These are phyloP conservation scores for Ryuthela nishihirai DNA, from an alignment of 2,888 invertebrate genomes.

Conservation along the genomic window DNA sequence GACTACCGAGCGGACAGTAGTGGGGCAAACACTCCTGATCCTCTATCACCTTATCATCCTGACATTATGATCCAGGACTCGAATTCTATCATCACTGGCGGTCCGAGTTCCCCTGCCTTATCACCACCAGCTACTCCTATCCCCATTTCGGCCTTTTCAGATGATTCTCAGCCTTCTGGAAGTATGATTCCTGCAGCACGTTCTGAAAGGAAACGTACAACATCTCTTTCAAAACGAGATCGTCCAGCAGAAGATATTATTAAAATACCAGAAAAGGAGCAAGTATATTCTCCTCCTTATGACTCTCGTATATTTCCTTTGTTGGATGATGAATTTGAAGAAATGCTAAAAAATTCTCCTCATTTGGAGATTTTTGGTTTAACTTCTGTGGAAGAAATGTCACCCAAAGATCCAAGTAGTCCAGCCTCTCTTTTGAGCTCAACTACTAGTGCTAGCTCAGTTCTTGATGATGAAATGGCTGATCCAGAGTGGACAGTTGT, in stretches of 20 bases:
- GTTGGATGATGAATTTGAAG: constrained; percentile 8
- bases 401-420: constrained; percentile 4
- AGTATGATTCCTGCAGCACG: not conserved
- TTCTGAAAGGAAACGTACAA: not conserved
- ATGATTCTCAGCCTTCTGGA: constrained; percentile 16
- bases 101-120: constrained; percentile 18
- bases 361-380: constrained; percentile 4
- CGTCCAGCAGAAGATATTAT: not conserved
- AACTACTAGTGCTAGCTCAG: constrained; percentile 52
- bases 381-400: constrained; percentile 1
- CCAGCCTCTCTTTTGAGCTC: constrained; percentile 10
- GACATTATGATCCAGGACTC: constrained; percentile 22
- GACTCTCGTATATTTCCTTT: constrained; percentile 20
- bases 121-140: constrained; percentile 13
- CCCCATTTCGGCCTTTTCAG: constrained; percentile 3
- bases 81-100: constrained; percentile 1
- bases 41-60: constrained; percentile 35
- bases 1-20: constrained; percentile 67
- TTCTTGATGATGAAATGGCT: constrained; percentile 50
- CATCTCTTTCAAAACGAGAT: not conserved
- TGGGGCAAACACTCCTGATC: constrained; percentile 66
- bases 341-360: constrained; percentile 2
- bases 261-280: not conserved
- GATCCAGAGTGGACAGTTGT: constrained; percentile 56
- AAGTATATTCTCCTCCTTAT: constrained; percentile 16